phyloP scores from a whole-genome alignment of 2,888 invertebrate species.

The Cataglyphis cursor region DNA sequence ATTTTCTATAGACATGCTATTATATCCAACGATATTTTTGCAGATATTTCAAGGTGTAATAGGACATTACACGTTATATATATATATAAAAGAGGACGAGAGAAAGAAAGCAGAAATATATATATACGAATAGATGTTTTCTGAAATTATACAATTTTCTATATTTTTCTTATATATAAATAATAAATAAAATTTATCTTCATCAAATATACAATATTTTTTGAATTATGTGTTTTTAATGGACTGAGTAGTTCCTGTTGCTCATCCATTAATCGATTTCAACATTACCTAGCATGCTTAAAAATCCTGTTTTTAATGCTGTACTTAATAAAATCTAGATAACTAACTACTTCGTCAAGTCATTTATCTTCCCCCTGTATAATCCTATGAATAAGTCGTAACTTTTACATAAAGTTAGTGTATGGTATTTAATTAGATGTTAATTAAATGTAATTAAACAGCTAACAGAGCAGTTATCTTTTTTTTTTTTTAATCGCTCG shows the following conservation, averaged over 20 bases:
- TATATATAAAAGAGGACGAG: neutral
- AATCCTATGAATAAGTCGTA: constrained; percentile 9
- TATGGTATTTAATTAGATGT: neutral
- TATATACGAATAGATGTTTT: neutral
- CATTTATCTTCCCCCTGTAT: constrained; percentile 9
- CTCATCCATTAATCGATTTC: neutral
- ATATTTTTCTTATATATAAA: constrained; percentile 9
- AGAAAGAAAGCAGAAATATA: neutral
- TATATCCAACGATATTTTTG: constrained; percentile 21
- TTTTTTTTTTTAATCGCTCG: neutral
- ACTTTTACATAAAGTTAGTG: neutral
- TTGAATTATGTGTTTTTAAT: neutral
- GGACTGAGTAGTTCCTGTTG: neutral
- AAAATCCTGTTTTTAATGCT: neutral
- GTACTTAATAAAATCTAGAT: constrained; percentile 25
- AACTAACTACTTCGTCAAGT: constrained; percentile 1
- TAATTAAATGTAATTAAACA: too few relatives aligned
- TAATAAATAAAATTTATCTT: constrained; percentile 5
- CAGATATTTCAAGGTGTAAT: neutral
- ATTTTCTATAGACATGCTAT: constrained; percentile 14
- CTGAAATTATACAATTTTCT: neutral
- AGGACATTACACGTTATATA: too few relatives aligned
- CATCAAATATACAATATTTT: neutral
- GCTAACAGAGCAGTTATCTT: neutral
- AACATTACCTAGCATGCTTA: neutral